Evolutionary conservation across 2,797 vertebrate genomes (phyloP).

Genomic region (Anguilla megastoma): DNA sequence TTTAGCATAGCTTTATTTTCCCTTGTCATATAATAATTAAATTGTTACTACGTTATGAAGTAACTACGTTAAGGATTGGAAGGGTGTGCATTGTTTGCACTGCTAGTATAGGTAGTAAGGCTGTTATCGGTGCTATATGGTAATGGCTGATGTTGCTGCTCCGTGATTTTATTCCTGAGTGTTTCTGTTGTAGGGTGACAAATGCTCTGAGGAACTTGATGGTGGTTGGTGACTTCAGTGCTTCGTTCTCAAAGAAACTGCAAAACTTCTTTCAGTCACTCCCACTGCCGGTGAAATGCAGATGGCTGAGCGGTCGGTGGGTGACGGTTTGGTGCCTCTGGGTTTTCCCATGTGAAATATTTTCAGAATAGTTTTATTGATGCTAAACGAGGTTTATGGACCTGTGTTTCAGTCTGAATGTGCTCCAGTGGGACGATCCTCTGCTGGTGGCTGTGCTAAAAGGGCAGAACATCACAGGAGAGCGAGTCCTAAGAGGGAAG

Average conservation of each 20-base stretch:
- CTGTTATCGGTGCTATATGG: too few species aligned
- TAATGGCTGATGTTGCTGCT: neutral
- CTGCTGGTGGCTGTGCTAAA: conserved; percentile 64
- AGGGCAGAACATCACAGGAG: conserved; percentile 67
- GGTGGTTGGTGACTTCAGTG: conserved; percentile 39
- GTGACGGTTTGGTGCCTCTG: neutral
- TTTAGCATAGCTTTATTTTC: too few species aligned
- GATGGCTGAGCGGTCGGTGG: conserved; percentile 38
- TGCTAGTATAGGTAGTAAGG: too few species aligned
- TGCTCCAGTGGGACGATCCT: conserved; percentile 64
- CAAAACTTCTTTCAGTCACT: conserved; percentile 42
- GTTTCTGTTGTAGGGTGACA: conserved; percentile 41
- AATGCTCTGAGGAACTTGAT: conserved; percentile 41
- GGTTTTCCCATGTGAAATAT: neutral
- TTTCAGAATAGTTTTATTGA: neutral
- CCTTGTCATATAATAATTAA: too few species aligned
- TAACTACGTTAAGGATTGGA: too few species aligned
- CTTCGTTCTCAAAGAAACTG: conserved; percentile 45
- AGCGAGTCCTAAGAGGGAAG: conserved; percentile 57
- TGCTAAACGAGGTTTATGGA: neutral
- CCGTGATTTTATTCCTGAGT: neutral
- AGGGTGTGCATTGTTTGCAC: too few species aligned
- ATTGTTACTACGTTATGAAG: too few species aligned
- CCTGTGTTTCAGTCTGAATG: conserved; percentile 57
- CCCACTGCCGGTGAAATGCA: conserved; percentile 35